Evolutionary conservation across 1,140 invertebrate genomes (phyloP).

Genomic region (Drosophila albomicans): DNA sequence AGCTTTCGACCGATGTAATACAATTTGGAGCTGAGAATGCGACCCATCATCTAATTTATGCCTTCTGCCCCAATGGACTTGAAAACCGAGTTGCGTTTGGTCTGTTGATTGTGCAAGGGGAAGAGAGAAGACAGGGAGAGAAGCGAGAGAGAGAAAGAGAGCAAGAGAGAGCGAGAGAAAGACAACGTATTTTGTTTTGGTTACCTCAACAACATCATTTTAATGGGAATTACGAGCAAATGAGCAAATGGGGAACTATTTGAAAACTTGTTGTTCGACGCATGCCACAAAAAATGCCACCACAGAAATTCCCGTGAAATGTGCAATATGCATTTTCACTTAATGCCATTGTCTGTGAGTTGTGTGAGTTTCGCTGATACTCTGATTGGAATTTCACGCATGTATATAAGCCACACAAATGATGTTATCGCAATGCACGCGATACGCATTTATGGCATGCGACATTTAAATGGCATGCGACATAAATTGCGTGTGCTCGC

Average conservation of each 20-base stretch:
- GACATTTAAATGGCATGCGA: too few relatives aligned
- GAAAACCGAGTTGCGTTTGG: not conserved
- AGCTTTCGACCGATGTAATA: constrained; percentile 12
- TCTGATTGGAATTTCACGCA: constrained; percentile 4
- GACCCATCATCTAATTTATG: constrained; percentile 16
- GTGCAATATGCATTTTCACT: not conserved
- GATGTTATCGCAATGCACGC: not conserved
- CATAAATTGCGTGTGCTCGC: too few relatives aligned
- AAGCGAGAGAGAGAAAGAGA: not conserved
- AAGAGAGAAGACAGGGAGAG: not conserved
- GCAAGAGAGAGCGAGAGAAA: not conserved
- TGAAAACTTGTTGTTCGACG: constrained; percentile 4
- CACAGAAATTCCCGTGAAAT: constrained; percentile 2
- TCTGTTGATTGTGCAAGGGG: not conserved
- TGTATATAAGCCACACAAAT: not conserved
- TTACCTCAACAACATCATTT: constrained; percentile 10
- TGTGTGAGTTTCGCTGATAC: not conserved
- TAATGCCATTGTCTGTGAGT: not conserved
- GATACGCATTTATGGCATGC: too few relatives aligned
- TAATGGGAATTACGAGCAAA: not conserved
- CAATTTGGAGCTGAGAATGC: not conserved
- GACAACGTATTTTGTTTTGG: not conserved
- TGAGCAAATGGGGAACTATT: not conserved
- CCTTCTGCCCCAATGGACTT: constrained; percentile 15
- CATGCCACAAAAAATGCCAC: not conserved